phyloP scores from a whole-genome alignment of 2,888 invertebrate species.

The Platypus cylindrus region DNA sequence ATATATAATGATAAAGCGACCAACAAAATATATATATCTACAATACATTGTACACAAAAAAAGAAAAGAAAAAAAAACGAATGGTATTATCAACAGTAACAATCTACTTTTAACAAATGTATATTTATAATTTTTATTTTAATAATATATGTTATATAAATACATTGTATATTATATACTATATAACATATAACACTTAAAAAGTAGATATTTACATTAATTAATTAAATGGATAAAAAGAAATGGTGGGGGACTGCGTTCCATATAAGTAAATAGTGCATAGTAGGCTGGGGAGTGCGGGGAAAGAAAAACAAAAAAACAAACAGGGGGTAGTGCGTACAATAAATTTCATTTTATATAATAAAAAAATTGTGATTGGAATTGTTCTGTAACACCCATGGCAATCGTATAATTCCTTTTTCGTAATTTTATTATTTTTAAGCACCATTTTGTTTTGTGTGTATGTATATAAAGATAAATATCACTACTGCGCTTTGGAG shows the following conservation, averaged over 20 bases:
- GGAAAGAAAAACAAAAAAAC: too few relatives aligned
- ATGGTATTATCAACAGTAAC: slow-evolving; percentile 23
- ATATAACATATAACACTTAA: slow-evolving; percentile 9
- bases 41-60: too few relatives aligned
- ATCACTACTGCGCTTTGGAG: slow-evolving; percentile 16
- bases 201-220: slow-evolving; percentile 13
- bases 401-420: slow-evolving; percentile 5
- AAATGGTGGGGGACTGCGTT: background rate
- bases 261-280: background rate
- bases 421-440: slow-evolving; percentile 8
- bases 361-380: slow-evolving; percentile 15
- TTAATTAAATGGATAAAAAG: too few relatives aligned
- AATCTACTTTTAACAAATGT: slow-evolving; percentile 17
- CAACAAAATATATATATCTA: too few relatives aligned
- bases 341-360: too few relatives aligned
- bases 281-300: background rate
- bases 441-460: slow-evolving; percentile 15
- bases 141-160: too few relatives aligned
- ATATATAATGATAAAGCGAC: too few relatives aligned
- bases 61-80: too few relatives aligned
- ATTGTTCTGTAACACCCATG: slow-evolving; percentile 10
- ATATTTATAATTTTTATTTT: too few relatives aligned
- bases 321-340: slow-evolving; percentile 16
- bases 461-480: too few relatives aligned
- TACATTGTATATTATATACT: slow-evolving; percentile 13